Conservation (phyloP, 53 echinoderm and acorn worm genomes). For the Luidia sarsii region DNA sequence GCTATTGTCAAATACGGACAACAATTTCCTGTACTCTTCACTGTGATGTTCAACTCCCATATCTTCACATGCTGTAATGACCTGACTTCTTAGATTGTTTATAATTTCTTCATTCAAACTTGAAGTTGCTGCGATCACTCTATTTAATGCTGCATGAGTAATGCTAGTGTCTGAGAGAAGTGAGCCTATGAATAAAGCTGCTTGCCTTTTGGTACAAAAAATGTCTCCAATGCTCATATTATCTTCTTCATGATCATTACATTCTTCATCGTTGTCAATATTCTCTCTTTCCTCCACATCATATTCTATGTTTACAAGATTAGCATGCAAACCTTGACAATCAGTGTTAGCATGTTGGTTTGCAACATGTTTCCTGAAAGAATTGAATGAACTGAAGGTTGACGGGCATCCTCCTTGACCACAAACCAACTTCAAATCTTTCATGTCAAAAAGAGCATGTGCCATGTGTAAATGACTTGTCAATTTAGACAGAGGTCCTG, state of each 20-base stretch:
- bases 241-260: neutral
- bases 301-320: neutral
- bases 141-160: conserved; percentile 19
- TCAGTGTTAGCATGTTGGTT: neutral
- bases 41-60: conserved; percentile 7
- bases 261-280: neutral
- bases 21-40: neutral
- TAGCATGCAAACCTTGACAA: neutral
- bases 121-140: conserved; percentile 15
- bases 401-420: conserved; percentile 28
- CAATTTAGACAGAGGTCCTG: conserved; percentile 13
- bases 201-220: neutral
- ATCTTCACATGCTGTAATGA: neutral
- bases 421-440: conserved; percentile 13
- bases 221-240: neutral
- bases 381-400: conserved; percentile 25
- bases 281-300: neutral
- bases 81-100: conserved; percentile 1
- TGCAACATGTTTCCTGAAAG: conserved; percentile 17
- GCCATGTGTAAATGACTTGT: conserved; percentile 33
- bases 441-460: conserved; percentile 31
- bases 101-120: conserved; percentile 12
- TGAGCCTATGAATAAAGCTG: conserved; percentile 7
- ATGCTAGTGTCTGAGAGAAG: conserved; percentile 19
- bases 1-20: neutral